These are phyloP conservation scores for Lepilemur septentrionalis DNA, from an alignment of 2,797 vertebrate species.

Conservation along the genomic window DNA sequence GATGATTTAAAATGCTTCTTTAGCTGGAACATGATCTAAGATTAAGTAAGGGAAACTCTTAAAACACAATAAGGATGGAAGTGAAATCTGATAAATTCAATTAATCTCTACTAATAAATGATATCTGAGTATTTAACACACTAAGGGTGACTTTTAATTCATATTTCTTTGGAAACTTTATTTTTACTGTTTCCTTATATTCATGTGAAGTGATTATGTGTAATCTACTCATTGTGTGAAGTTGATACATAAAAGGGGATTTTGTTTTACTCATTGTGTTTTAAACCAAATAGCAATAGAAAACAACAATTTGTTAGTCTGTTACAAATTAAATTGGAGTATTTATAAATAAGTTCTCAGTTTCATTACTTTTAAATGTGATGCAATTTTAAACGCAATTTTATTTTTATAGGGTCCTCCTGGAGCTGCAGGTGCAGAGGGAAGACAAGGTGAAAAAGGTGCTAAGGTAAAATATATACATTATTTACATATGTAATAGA, in stretches of 20 bases:
- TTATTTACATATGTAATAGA: background rate
- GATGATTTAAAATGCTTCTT: background rate
- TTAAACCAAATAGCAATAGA: background rate
- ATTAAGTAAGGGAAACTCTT: background rate
- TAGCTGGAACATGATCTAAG: background rate
- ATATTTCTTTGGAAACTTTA: background rate
- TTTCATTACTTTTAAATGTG: background rate
- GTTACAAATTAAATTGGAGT: background rate
- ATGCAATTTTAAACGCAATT: background rate
- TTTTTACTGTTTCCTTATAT: background rate
- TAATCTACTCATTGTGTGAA: background rate
- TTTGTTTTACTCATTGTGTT: background rate
- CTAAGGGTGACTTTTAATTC: background rate
- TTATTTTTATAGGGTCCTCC: constrained; percentile 91
- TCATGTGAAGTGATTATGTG: background rate
- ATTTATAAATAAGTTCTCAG: background rate
- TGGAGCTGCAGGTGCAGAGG: constrained; percentile 93
- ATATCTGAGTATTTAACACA: background rate
- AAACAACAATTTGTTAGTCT: background rate
- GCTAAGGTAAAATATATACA: constrained; percentile 90
- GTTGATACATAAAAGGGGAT: background rate
- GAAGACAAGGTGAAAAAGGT: constrained; percentile 98
- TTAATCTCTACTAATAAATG: background rate
- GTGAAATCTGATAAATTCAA: background rate
- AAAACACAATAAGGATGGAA: background rate